These are phyloP conservation scores for Heloderma charlesbogerti DNA, from an alignment of 2,113 vertebrate genomes.

Conservation along the genomic window DNA sequence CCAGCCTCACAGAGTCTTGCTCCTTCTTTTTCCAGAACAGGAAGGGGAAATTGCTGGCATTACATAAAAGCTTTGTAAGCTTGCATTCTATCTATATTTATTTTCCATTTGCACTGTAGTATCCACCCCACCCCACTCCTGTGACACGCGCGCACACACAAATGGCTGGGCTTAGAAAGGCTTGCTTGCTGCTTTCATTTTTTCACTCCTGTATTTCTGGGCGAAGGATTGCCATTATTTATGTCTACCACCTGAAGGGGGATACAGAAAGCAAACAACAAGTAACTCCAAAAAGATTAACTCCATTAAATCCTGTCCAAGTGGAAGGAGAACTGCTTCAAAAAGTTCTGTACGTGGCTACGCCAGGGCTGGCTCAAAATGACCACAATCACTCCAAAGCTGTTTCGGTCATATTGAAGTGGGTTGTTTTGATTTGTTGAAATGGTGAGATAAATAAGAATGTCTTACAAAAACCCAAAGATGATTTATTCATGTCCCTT, in stretches of 20 bases:
- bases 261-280: background rate
- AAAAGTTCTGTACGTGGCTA: background rate
- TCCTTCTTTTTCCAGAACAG: constrained; percentile 33
- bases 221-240: background rate
- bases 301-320: background rate
- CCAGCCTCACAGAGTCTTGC: constrained; percentile 10
- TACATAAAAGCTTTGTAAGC: constrained; percentile 49
- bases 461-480: background rate
- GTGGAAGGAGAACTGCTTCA: background rate
- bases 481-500: too few relatives aligned
- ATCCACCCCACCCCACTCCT: background rate
- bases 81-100: constrained; percentile 44
- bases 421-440: background rate
- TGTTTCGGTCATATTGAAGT: background rate
- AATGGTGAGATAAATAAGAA: background rate
- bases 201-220: background rate
- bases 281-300: background rate
- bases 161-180: background rate
- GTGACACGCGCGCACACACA: background rate
- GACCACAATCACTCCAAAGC: background rate
- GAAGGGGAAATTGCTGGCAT: constrained; percentile 54
- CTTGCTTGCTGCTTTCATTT: background rate
- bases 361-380: background rate
- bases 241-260: background rate
- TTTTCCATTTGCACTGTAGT: constrained; percentile 10